Evolutionary conservation across 2,113 vertebrate genomes (phyloP).

Genomic region (Lepisosteus oculatus): DNA sequence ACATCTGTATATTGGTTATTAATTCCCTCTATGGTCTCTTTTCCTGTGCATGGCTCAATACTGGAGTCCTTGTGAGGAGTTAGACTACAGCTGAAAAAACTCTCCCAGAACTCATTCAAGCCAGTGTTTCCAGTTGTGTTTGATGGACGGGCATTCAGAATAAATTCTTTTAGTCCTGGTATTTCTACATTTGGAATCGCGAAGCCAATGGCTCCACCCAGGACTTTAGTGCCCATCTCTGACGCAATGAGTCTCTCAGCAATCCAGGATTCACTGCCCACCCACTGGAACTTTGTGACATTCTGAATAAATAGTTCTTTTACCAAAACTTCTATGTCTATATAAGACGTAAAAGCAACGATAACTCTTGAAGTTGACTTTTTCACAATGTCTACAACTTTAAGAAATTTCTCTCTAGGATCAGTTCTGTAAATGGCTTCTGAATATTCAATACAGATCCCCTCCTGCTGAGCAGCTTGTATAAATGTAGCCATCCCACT

Average conservation of each 20-base stretch:
- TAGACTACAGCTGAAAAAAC: background rate
- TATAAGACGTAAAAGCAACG: background rate
- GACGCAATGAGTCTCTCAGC: background rate
- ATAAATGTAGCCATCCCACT: background rate
- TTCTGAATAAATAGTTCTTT: background rate
- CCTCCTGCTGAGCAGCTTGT: background rate
- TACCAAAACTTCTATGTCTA: background rate
- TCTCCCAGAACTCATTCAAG: constrained; percentile 16
- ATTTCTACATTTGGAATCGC: background rate
- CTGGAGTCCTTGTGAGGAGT: background rate
- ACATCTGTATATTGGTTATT: constrained; percentile 8
- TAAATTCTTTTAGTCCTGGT: constrained; percentile 9
- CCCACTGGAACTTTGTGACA: constrained; percentile 7
- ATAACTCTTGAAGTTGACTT: background rate
- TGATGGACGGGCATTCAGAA: constrained; percentile 9
- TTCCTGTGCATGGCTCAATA: constrained; percentile 9
- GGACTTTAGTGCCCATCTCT: background rate
- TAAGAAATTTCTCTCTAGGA: background rate
- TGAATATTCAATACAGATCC: constrained; percentile 8
- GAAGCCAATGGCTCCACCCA: background rate
- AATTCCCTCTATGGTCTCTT: background rate
- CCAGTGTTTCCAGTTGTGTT: background rate
- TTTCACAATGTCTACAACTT: background rate
- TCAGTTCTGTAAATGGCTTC: constrained; percentile 1
- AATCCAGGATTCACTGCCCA: constrained; percentile 11